phyloP scores from a whole-genome alignment of 2,113 vertebrate genomes.

The Pteruthius melanotis region DNA sequence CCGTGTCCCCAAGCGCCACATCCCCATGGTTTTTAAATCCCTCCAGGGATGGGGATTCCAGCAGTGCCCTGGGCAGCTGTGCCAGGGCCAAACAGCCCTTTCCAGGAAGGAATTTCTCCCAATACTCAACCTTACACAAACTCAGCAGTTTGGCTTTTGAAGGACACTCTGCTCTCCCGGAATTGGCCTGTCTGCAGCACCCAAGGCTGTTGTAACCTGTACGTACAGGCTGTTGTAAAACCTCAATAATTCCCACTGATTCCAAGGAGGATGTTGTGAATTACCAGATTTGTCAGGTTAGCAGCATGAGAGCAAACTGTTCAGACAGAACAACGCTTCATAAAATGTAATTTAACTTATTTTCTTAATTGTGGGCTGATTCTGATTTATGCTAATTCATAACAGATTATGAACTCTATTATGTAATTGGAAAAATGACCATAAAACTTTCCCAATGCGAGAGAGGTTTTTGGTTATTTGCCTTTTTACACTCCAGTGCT shows the following conservation, averaged over 20 bases:
- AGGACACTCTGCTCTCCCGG: not conserved
- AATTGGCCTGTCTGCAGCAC: not conserved
- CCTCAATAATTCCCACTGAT: not conserved
- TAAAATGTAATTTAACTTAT: not conserved
- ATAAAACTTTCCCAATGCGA: not conserved
- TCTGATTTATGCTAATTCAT: not conserved
- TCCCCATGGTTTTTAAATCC: not conserved
- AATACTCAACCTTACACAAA: not conserved
- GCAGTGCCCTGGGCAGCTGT: not conserved
- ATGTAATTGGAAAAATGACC: not conserved
- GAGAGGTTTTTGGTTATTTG: not conserved
- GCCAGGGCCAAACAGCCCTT: not conserved
- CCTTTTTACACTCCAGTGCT: not conserved
- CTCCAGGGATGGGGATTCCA: not conserved
- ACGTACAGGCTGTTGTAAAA: accelerated
- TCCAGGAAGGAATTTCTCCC: not conserved
- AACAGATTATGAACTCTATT: not conserved
- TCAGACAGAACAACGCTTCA: not conserved
- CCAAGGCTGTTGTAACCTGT: not conserved
- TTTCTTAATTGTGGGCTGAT: slow-evolving; percentile 8
- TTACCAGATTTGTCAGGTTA: not conserved
- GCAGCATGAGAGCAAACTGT: not conserved
- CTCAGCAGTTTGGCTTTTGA: not conserved
- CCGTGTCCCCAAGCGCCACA: not conserved
- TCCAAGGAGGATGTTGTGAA: not conserved